Conservation (phyloP, 2,888 invertebrate species). For the Scaptodrosophila latifasciaeformis region DNA sequence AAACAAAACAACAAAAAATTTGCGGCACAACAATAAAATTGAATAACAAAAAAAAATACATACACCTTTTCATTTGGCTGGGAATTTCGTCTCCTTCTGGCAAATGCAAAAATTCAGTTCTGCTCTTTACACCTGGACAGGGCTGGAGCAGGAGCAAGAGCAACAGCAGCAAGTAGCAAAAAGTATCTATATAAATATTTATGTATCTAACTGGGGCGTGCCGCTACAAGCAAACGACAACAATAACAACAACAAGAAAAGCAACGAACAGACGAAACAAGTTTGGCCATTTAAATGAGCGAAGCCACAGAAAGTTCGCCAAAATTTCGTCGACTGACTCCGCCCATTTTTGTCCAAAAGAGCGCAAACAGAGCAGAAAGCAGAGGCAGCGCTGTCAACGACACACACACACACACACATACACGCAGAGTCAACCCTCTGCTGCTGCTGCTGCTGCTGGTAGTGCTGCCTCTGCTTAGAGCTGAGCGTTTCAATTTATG, state of each 20-base stretch:
- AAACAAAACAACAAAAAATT: conserved; percentile 7
- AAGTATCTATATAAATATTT: conserved; percentile 65
- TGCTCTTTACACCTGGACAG: conserved; percentile 50
- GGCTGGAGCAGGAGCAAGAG: background rate
- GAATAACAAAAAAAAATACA: conserved; percentile 27
- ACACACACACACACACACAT: conserved; percentile 2
- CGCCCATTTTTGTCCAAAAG: conserved; percentile 58
- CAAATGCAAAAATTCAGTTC: too few species aligned
- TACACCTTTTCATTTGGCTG: conserved; percentile 36
- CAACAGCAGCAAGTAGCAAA: conserved; percentile 5
- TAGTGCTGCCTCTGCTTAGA: conserved; percentile 34
- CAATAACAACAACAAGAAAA: conserved; percentile 22
- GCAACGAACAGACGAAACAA: conserved; percentile 31
- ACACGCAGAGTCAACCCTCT: conserved; percentile 2
- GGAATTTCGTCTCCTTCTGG: too few species aligned
- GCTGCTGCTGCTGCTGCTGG: conserved; percentile 1
- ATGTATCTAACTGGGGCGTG: conserved; percentile 71
- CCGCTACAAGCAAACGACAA: conserved; percentile 52
- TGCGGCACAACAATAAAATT: too few species aligned
- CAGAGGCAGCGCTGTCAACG: conserved; percentile 14
- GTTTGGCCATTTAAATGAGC: conserved; percentile 59
- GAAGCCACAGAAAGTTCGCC: conserved; percentile 43
- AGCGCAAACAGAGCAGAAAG: conserved; percentile 32
- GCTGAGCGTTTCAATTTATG: conserved; percentile 30
- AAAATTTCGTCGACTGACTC: conserved; percentile 56